Evolutionary conservation across 2,888 invertebrate species (phyloP).

Genomic region (Apocheima hispidaria): DNA sequence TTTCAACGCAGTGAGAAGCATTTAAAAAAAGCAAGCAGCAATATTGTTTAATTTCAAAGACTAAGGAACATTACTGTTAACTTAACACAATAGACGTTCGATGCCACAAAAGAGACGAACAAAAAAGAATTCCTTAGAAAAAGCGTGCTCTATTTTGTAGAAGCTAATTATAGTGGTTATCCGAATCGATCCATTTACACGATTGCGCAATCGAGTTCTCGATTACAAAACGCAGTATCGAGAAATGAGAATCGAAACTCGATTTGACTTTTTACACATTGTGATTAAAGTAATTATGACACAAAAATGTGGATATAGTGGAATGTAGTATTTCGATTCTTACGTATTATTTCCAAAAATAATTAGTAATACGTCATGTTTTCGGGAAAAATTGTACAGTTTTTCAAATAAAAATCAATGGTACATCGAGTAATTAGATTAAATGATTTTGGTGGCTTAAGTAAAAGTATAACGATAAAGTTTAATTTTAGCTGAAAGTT

Average conservation of each 20-base stretch:
- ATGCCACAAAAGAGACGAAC: conserved; percentile 54
- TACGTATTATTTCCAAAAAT: no score
- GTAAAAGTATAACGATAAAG: no score
- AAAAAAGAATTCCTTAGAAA: conserved; percentile 65
- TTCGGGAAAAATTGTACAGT: no score
- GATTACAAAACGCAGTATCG: conserved; percentile 74
- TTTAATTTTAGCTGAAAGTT: no score
- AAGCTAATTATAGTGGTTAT: conserved; percentile 78
- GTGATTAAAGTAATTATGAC: not conserved
- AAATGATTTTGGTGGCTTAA: no score
- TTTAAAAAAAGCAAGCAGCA: not conserved
- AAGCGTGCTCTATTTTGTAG: conserved; percentile 67
- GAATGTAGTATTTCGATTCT: no score
- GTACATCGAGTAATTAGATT: no score
- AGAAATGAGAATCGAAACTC: conserved; percentile 47
- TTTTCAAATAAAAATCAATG: no score
- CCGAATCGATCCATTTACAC: conserved; percentile 77
- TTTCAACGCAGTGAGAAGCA: not conserved
- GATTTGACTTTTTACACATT: no score
- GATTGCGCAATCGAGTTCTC: conserved; percentile 76
- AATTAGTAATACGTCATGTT: no score
- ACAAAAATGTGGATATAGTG: no score
- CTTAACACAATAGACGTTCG: conserved; percentile 57
- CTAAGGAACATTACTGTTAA: conserved; percentile 31
- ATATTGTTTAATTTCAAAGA: not conserved